Base-by-base conservation (phyloP, 2,888 invertebrate genomes). In the Aradus depressus region DNA sequence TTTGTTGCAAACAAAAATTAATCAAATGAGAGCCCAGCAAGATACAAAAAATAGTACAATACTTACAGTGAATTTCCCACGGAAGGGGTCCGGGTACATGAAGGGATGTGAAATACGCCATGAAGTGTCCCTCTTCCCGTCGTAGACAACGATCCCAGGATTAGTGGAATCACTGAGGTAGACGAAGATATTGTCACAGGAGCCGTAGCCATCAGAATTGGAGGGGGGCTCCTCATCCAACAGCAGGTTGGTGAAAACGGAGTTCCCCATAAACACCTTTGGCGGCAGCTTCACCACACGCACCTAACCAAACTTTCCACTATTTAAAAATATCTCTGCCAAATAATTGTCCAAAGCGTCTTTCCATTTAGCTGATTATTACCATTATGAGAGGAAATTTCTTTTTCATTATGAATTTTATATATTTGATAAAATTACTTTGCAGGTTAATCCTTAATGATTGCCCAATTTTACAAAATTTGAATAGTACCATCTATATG, bases 81-180 rank as follows among this genome's bases (percentile, higher is more conserved):
- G 76, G 66, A 87, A 81, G 0, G 88, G 87, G 70, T 88, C 81
- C 0, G 88, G 88, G 67, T 81, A 86, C 87, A 89, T 88, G 41
- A 82, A 77, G 0, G 87, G 81, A 67, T 88, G 87, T 22, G 80
- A 74, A 2, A 84, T 72, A 42, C 88, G 73, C 87, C 88, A 88
- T 25, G 87, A 84, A 56, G 79, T 76, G 64, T 86, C 86, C 38
- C 77, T 76, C 3, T 75, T 70, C 8, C 79, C 81, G 61, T 89
- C 86, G 63, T 81, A 81, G 1, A 77, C 72, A 1, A 77, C 61
- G 6, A 77, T 60, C 44, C 72, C 76, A 62, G 86, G 84, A 52
- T 84, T 83, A 23, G 84, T 81, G 1, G 87, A 87, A 64, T 89
- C 88, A 22, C 79, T 77, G 60, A 88, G 84, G 67, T 89, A 89